phyloP scores from a whole-genome alignment of 2,113 vertebrate species.

The Capricornis sumatraensis region DNA sequence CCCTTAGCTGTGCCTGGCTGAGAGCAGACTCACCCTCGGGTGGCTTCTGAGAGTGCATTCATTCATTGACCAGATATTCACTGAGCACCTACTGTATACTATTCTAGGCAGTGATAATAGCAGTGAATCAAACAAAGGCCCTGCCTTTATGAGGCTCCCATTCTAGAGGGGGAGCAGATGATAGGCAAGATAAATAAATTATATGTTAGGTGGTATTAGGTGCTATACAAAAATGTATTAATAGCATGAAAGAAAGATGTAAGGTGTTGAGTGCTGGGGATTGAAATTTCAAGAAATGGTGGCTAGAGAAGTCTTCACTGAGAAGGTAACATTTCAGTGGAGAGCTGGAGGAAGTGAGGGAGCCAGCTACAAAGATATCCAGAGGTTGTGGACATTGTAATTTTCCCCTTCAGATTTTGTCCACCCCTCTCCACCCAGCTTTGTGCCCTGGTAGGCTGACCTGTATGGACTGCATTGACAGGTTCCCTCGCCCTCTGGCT shows the following conservation, averaged over 20 bases:
- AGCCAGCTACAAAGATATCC: not conserved
- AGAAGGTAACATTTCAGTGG: not conserved
- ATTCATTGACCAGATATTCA: not conserved
- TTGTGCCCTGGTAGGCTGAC: constrained; percentile 47
- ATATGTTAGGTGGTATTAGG: not conserved
- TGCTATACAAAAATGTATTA: not conserved
- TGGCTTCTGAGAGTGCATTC: not conserved
- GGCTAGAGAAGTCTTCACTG: not conserved
- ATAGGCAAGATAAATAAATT: not conserved
- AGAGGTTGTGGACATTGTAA: not conserved
- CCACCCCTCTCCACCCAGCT: constrained; percentile 8
- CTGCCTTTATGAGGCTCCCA: not conserved
- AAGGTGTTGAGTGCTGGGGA: not conserved
- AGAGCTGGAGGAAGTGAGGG: not conserved
- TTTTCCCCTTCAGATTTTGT: not conserved
- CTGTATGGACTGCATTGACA: constrained; percentile 32
- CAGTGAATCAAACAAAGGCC: constrained; percentile 4
- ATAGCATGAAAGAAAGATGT: not conserved
- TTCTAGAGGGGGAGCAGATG: not conserved
- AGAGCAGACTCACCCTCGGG: not conserved
- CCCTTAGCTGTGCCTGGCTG: not conserved
- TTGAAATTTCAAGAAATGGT: constrained; percentile 3
- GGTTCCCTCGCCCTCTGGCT: constrained; percentile 38
- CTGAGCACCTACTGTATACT: not conserved
- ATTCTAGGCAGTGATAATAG: not conserved